phyloP scores from a whole-genome alignment of 2,797 vertebrate species.

The Coregonus ussuriensis region DNA sequence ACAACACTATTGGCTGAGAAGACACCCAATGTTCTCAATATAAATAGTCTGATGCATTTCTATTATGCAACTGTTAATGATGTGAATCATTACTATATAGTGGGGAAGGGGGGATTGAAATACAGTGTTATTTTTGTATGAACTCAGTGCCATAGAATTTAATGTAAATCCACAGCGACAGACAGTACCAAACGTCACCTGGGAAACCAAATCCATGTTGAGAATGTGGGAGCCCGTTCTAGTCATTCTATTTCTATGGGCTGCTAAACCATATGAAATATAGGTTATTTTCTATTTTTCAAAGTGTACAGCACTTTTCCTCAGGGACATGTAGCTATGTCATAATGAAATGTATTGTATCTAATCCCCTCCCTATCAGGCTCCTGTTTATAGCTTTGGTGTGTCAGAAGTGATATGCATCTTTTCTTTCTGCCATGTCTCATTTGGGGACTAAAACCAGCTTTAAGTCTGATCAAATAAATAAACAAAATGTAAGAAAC shows the following conservation, averaged over 20 bases:
- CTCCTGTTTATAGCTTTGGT: conserved; percentile 10
- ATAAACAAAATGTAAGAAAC: neutral
- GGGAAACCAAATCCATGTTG: conserved; percentile 59
- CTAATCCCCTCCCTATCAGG: neutral
- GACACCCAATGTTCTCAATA: neutral
- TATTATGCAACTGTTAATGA: neutral
- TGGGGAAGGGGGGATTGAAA: neutral
- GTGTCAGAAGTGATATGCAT: conserved; percentile 2
- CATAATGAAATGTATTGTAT: neutral
- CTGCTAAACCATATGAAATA: conserved; percentile 4
- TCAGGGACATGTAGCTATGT: conserved; percentile 25
- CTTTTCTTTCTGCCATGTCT: conserved; percentile 7
- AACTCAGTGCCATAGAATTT: conserved; percentile 8
- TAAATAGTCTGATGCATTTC: conserved; percentile 13
- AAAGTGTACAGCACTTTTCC: conserved; percentile 24
- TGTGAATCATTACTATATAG: conserved; percentile 10
- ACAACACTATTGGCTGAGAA: neutral
- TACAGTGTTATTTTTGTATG: conserved; percentile 10
- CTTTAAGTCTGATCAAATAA: conserved; percentile 29
- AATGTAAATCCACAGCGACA: conserved; percentile 19
- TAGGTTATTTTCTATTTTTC: neutral
- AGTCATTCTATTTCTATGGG: neutral
- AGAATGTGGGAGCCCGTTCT: neutral
- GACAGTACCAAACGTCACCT: conserved; percentile 26
- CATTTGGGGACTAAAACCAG: conserved; percentile 38